phyloP scores from a whole-genome alignment of 2,888 invertebrate species.

The Tachina lurida region DNA sequence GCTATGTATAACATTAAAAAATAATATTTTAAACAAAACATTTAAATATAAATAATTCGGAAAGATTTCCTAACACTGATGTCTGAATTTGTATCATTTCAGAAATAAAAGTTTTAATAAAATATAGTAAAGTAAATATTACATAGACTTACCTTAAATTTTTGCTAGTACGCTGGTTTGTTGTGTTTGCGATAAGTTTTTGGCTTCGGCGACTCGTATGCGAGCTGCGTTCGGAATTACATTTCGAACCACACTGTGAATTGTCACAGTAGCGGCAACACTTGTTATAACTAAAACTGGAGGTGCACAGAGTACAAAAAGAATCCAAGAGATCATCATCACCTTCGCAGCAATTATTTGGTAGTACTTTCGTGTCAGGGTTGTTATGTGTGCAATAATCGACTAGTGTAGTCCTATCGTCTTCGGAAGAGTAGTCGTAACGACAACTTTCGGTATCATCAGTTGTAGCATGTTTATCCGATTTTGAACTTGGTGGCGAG shows the following conservation, averaged over 20 bases:
- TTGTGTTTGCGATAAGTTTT: background rate
- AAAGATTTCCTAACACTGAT: conserved; percentile 21
- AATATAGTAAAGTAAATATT: conserved; percentile 27
- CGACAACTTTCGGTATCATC: conserved; percentile 78
- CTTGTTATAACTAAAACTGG: conserved; percentile 82
- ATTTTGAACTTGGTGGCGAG: conserved; percentile 72
- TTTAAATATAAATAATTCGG: conserved; percentile 16
- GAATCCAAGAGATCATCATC: conserved; percentile 79
- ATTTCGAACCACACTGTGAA: conserved; percentile 81
- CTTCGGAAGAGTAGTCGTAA: conserved; percentile 81
- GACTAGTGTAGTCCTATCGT: conserved; percentile 75
- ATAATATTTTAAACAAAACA: conserved; percentile 35
- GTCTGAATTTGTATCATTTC: conserved; percentile 4
- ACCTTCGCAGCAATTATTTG: conserved; percentile 61
- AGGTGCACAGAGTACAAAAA: conserved; percentile 82
- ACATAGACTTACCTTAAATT: conserved; percentile 60
- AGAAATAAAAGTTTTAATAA: conserved; percentile 19
- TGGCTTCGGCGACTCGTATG: conserved; percentile 74
- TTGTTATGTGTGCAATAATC: conserved; percentile 64
- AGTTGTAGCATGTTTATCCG: conserved; percentile 57
- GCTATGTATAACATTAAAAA: conserved; percentile 22
- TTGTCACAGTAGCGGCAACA: conserved; percentile 81
- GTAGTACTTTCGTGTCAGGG: conserved; percentile 24
- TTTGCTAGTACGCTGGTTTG: conserved; percentile 31
- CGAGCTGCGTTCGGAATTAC: conserved; percentile 78